Evolutionary conservation across 1,140 invertebrate species (phyloP).

Genomic region (Cyphomyrmex costatus): DNA sequence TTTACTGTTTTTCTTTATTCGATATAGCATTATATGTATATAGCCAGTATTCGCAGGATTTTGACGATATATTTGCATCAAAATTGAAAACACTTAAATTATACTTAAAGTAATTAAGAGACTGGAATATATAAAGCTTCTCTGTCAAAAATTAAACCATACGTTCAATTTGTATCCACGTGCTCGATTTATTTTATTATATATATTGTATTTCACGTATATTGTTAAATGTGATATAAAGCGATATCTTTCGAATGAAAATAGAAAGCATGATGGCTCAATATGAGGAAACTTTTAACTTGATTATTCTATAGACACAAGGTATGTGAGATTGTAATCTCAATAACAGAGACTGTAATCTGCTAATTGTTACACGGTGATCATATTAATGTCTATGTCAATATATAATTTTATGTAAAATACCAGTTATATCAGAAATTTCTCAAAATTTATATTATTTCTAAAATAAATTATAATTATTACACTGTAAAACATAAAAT

Average conservation of each 20-base stretch:
- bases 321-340: neutral
- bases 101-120: neutral
- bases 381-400: neutral
- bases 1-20: neutral
- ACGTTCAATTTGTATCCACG: conserved; percentile 1
- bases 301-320: conserved; percentile 16
- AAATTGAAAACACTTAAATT: neutral
- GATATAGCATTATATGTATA: too few relatives aligned
- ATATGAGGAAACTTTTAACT: conserved; percentile 7
- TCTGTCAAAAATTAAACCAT: conserved; percentile 1
- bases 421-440: neutral
- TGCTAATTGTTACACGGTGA: neutral
- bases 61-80: neutral
- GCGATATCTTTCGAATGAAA: conserved; percentile 4
- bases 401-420: neutral
- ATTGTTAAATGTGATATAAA: neutral
- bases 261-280: neutral
- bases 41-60: neutral
- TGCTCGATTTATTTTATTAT: neutral
- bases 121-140: too few relatives aligned
- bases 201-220: neutral
- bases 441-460: neutral
- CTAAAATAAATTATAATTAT: conserved; percentile 11
- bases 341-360: conserved; percentile 4
- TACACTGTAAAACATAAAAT: too few relatives aligned